Conservation (phyloP, 2,113 vertebrate genomes). For the Tyto alba region DNA sequence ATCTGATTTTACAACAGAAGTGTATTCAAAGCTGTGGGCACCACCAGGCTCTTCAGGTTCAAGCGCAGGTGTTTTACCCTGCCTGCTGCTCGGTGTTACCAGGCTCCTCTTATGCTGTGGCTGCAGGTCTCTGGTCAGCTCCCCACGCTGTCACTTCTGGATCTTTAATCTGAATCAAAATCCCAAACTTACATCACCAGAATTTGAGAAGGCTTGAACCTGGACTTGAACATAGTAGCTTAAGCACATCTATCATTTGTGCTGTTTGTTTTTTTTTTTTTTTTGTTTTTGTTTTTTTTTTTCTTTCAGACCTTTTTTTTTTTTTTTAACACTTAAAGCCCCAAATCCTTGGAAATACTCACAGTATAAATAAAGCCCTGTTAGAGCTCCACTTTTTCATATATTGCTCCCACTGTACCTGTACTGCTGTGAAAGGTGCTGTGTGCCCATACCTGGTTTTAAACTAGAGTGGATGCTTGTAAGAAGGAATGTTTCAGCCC, state of each 20-base stretch:
- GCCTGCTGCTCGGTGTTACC: fast-evolving
- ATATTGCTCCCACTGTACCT: background rate
- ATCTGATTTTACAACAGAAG: background rate
- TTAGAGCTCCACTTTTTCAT: background rate
- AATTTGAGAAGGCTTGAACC: background rate
- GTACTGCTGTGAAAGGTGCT: background rate
- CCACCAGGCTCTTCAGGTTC: background rate
- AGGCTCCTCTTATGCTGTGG: fast-evolving
- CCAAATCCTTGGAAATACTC: background rate
- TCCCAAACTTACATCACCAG: background rate
- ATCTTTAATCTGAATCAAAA: background rate
- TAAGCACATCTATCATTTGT: background rate
- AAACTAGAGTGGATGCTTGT: background rate
- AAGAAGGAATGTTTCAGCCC: fast-evolving
- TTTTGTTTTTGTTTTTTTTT: background rate
- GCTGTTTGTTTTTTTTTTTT: background rate
- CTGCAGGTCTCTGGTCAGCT: background rate
- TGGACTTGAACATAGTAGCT: background rate
- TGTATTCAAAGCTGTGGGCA: background rate
- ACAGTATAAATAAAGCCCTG: background rate
- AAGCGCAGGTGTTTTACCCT: fast-evolving
- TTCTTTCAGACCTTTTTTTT: background rate
- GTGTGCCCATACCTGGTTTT: background rate
- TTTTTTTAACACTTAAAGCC: background rate
- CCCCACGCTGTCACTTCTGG: fast-evolving